These are phyloP conservation scores for Pollimyrus isidori DNA, from an alignment of 2,113 vertebrate species.

Conservation along the genomic window DNA sequence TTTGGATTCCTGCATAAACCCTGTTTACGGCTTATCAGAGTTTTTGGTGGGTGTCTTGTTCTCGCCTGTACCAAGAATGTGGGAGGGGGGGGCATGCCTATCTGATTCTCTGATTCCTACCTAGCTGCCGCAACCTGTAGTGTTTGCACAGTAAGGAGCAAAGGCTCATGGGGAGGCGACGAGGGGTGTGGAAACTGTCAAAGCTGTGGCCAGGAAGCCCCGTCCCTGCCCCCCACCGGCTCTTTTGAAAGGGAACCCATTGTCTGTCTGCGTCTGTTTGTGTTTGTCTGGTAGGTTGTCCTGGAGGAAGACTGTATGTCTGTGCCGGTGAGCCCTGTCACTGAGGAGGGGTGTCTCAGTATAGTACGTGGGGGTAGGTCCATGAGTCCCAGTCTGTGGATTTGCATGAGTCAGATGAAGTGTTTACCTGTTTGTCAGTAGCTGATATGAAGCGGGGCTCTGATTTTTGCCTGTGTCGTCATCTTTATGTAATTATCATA, in stretches of 20 bases:
- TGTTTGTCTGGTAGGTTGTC: neutral
- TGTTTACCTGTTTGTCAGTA: neutral
- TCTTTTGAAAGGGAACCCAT: neutral
- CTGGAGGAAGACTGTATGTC: neutral
- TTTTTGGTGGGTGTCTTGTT: neutral
- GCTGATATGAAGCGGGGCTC: neutral
- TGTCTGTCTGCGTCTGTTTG: neutral
- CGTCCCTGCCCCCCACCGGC: neutral
- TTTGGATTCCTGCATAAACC: no score
- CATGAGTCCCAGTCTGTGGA: slow-evolving; percentile 2
- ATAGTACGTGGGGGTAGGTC: neutral
- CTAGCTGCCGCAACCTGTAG: neutral
- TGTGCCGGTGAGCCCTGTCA: neutral
- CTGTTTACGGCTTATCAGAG: neutral
- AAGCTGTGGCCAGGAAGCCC: neutral
- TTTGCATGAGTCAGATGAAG: neutral
- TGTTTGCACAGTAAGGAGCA: slow-evolving; percentile 13
- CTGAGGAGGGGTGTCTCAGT: neutral
- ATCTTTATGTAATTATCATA: neutral
- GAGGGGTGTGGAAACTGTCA: neutral
- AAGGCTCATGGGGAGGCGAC: neutral
- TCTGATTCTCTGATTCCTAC: neutral
- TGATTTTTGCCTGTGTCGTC: neutral
- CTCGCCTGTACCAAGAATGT: neutral
- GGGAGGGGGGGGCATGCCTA: neutral